Evolutionary conservation across 2,888 invertebrate genomes (phyloP).

Genomic region (Rhagonycha lutea): DNA sequence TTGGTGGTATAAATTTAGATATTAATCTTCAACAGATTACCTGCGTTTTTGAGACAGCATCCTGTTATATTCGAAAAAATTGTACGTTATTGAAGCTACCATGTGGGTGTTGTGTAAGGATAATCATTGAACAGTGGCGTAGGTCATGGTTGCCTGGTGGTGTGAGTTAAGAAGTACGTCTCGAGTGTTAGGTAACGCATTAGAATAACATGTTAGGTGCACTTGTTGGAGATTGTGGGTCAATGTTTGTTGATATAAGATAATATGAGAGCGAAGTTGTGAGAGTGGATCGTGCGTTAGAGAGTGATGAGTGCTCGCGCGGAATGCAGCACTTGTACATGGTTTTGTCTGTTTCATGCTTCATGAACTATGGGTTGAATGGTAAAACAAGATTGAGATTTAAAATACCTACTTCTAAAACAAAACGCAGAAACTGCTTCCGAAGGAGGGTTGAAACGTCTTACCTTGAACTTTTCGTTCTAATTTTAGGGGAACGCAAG

Average conservation of each 20-base stretch:
- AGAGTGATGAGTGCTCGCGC: constrained; percentile 33
- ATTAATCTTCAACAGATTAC: background rate
- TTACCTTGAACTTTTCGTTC: background rate
- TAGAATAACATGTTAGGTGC: constrained; percentile 32
- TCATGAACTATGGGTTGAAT: constrained; percentile 27
- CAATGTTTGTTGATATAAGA: constrained; percentile 26
- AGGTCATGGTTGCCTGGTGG: constrained; percentile 35
- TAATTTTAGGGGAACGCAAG: background rate
- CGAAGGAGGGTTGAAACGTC: background rate
- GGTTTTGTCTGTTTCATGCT: constrained; percentile 34
- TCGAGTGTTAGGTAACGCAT: constrained; percentile 29
- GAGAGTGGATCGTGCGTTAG: constrained; percentile 27
- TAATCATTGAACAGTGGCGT: constrained; percentile 35
- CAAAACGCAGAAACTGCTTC: background rate
- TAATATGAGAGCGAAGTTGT: constrained; percentile 21
- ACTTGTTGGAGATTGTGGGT: constrained; percentile 36
- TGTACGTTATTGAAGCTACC: background rate
- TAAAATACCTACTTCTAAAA: background rate
- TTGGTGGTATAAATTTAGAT: background rate
- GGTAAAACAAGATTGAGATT: constrained; percentile 14
- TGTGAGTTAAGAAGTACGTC: constrained; percentile 31
- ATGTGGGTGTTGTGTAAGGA: constrained; percentile 10
- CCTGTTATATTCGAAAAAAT: background rate
- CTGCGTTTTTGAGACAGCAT: background rate
- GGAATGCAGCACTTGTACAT: constrained; percentile 39